Base-by-base conservation (phyloP, 1,140 invertebrate genomes). In the Aleiodes sp. region DNA sequence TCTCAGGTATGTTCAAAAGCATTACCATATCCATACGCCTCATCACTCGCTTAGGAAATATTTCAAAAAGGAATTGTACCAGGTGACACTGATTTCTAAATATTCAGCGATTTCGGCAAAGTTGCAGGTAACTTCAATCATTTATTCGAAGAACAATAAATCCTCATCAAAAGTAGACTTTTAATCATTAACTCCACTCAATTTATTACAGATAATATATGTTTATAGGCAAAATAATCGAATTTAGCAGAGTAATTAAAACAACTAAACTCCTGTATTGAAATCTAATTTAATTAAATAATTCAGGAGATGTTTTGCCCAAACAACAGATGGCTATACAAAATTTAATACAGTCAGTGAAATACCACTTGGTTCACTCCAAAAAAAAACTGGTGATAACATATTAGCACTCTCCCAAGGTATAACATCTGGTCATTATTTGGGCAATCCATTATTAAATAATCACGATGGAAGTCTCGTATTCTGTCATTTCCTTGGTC, bases 11-110 rank as follows among this genome's bases (percentile, higher is more conserved):
- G 98, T 88, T 91, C 94, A 1, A 88, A 92, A 80, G 88, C 90
- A 70, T 95, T 93, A 52, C 91, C 92, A 74, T 93, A 96, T 89
- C 97, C 97, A 0, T 96, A 94, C 84, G 96, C 94, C 7, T 94
- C 93, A 41, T 94, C 95, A 10, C 81, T 98, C 70, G 96, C 92
- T 52, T 96, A 99, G 87, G 97, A 99, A 88, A 91, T 98, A 74
- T 98, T 98, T 87, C 93, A 98, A 83, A 93, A 91, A 78, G 94
- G 95, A 2, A 87, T 96, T 29, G 94, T 98, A 77, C 96, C 96
- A 24, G 96, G 94, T 7, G 96, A 98, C 83, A 98, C 97, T 1
- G 97, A 99, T 87, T 98, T 95, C 85, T 88, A 96, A 68, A 96
- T 98, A 78, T 98, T 98, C 78, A 88, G 96, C 60, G 96, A 98